Evolutionary conservation across 2,113 vertebrate species (phyloP), one percentile per base, ranked within the genome.

Genomic region (Apteryx mantelli): DNA sequence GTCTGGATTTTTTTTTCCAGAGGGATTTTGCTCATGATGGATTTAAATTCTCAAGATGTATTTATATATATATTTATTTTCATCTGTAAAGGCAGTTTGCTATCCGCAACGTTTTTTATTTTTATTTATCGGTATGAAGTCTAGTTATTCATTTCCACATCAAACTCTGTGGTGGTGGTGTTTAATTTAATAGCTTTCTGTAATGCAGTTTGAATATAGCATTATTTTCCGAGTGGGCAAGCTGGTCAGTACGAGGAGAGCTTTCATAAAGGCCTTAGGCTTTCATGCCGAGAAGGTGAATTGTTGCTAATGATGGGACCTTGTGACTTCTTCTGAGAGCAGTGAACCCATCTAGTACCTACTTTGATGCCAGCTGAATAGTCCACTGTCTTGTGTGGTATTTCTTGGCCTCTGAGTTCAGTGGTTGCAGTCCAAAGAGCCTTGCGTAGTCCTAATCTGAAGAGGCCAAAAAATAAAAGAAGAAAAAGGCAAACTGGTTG

Each of bases 31-130:
- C 70, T 94, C 5, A 0, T 30, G 85, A 92, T 81, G 81, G 77
- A 88, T 97, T 96, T 96, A 95, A 95, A 87, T 88, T 91, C 82
- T 75, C 61, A 80, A 77, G 92, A 86, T 96, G 95, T 97, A 69
- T 44, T 34, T 48, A 48, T 48, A 48, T 48, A 48, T 48, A 48
- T 19, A 48, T 48, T 82, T 87, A 32, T 79, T 68, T 95, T 94
- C 93, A 95, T 91, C 94, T 82, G 89, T 18, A 82, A 79, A 77
- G 78, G 44, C 30, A 3, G 76, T 96, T 95, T 95, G 36, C 92
- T 93, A 66, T 71, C 89, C 69, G 48, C 50, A 88, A 53, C 38
- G 4, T 9, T 38, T 68, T 77, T 92, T 82, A 58, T 75, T 91
- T 92, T 86, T 94, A 79, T 97, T 97, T 96, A 85, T 91, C 91